phyloP scores from a whole-genome alignment of 2,888 invertebrate species.

The Siphonodentalium dalli region DNA sequence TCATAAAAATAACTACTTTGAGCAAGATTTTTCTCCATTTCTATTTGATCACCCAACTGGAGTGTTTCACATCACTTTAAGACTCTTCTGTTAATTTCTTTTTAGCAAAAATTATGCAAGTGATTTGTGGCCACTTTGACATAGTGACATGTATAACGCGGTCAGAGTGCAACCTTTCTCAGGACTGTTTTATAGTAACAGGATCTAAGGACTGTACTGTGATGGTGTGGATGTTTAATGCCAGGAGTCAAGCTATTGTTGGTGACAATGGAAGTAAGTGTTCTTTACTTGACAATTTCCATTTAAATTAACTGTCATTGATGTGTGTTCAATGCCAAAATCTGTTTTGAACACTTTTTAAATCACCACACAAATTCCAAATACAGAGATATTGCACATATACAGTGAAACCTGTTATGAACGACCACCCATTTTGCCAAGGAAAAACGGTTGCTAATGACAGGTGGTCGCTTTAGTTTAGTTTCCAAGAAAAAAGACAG shows the following conservation, averaged over 20 bases:
- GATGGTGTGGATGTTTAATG: slow-evolving; percentile 98
- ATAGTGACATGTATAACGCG: slow-evolving; percentile 97
- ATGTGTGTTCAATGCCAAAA: too few relatives aligned
- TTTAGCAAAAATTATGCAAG: slow-evolving; percentile 95
- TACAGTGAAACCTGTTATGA: too few relatives aligned
- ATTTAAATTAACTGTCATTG: too few relatives aligned
- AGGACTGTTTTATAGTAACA: slow-evolving; percentile 96
- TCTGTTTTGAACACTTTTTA: too few relatives aligned
- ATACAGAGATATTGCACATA: too few relatives aligned
- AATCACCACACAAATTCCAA: too few relatives aligned
- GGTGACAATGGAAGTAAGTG: slow-evolving; percentile 77
- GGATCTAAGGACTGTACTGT: slow-evolving; percentile 99
- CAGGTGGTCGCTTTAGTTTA: too few relatives aligned
- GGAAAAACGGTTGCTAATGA: too few relatives aligned
- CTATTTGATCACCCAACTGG: background rate
- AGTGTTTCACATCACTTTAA: background rate
- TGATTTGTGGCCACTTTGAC: slow-evolving; percentile 98
- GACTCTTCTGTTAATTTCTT: slow-evolving; percentile 22
- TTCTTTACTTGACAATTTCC: too few relatives aligned
- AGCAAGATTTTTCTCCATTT: background rate
- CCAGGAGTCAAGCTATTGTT: slow-evolving; percentile 82
- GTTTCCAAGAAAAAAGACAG: too few relatives aligned
- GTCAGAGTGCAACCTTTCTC: slow-evolving; percentile 97
- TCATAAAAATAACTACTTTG: too few relatives aligned
- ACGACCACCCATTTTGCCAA: too few relatives aligned